phyloP scores from a whole-genome alignment of 2,888 invertebrate species.

The Halocaridina rubra region DNA sequence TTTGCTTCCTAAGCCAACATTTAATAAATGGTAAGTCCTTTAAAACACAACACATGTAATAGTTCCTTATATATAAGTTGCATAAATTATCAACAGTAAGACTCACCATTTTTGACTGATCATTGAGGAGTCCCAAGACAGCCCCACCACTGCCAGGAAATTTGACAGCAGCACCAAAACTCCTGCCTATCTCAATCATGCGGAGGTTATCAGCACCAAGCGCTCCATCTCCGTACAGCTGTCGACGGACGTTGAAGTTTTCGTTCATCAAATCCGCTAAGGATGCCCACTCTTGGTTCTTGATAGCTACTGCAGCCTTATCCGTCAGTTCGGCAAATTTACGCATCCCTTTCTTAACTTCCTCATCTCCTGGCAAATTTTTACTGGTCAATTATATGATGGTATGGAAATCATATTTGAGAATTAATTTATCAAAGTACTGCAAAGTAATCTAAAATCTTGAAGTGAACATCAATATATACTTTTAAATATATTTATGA shows the following conservation, averaged over 20 bases:
- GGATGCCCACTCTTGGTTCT: slow-evolving; percentile 47
- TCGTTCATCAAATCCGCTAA: slow-evolving; percentile 61
- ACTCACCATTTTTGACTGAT: slow-evolving; percentile 36
- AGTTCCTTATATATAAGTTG: background rate
- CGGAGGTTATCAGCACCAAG: slow-evolving; percentile 63
- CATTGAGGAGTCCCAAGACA: slow-evolving; percentile 61
- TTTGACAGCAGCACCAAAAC: slow-evolving; percentile 63
- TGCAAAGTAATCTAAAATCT: too few relatives aligned
- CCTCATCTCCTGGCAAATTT: slow-evolving; percentile 46
- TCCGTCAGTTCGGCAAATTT: slow-evolving; percentile 63
- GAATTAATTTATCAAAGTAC: too few relatives aligned
- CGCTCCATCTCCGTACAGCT: slow-evolving; percentile 61
- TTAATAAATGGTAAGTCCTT: background rate
- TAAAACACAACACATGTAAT: background rate
- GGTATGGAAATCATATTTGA: too few relatives aligned
- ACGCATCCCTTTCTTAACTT: slow-evolving; percentile 46
- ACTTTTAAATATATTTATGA: background rate
- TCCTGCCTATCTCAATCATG: slow-evolving; percentile 63
- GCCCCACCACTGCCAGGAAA: slow-evolving; percentile 65
- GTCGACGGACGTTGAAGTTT: slow-evolving; percentile 62
- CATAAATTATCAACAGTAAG: background rate
- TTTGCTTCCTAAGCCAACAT: background rate
- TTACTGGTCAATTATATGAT: too few relatives aligned
- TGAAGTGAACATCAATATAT: too few relatives aligned
- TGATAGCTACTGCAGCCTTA: slow-evolving; percentile 57